Evolutionary conservation across 2,797 vertebrate species (phyloP).

Genomic region (Hyperoplus immaculatus): DNA sequence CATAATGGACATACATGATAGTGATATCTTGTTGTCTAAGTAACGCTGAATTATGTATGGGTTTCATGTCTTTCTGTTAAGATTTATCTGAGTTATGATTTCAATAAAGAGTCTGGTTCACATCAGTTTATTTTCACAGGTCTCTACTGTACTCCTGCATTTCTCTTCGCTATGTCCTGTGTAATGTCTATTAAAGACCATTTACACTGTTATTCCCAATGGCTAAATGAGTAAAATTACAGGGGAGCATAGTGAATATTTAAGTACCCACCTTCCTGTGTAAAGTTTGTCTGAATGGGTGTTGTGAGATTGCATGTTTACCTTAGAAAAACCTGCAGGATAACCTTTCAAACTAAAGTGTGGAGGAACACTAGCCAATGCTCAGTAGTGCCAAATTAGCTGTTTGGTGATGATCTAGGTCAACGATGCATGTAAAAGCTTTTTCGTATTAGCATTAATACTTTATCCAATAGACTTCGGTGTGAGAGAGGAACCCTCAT

Average conservation of each 20-base stretch:
- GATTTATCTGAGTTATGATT: background rate
- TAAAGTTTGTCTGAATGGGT: background rate
- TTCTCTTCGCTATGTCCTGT: background rate
- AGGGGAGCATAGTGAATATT: no score
- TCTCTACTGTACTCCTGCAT: no score
- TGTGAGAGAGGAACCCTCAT: background rate
- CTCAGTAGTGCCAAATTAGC: background rate
- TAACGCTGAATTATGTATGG: background rate
- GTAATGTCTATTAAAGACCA: background rate
- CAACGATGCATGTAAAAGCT: background rate
- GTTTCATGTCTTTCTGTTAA: background rate
- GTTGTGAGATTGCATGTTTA: background rate
- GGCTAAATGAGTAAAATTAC: background rate
- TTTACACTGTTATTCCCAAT: background rate
- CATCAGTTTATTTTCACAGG: no score
- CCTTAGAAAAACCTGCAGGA: background rate
- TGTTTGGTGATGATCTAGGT: background rate
- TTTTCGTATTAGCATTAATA: slow-evolving; percentile 1
- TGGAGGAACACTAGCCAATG: background rate
- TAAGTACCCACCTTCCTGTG: background rate
- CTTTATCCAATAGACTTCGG: background rate
- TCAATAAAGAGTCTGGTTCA: background rate
- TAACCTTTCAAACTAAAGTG: background rate
- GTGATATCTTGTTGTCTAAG: background rate
- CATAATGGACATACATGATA: background rate